Conservation (phyloP, 2,797 vertebrate genomes). For the Enteromius radiatus region DNA sequence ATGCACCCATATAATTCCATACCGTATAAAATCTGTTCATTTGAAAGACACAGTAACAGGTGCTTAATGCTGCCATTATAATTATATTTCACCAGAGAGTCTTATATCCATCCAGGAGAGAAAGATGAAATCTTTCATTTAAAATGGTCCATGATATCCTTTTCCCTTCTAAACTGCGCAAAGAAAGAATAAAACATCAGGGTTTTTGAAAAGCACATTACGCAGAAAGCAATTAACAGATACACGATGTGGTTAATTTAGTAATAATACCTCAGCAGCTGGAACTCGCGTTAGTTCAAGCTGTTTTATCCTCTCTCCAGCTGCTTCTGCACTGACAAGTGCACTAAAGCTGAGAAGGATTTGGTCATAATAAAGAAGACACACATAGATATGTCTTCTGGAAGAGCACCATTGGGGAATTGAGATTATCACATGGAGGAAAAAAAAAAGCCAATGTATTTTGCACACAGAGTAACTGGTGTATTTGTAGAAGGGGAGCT, state of each 20-base stretch:
- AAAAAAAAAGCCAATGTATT: constrained; percentile 66
- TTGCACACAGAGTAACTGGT: constrained; percentile 56
- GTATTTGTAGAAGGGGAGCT: constrained; percentile 63
- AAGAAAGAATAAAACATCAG: constrained; percentile 69
- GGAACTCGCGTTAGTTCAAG: constrained; percentile 72
- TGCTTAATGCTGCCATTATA: constrained; percentile 81
- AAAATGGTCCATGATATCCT: constrained; percentile 77
- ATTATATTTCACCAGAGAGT: constrained; percentile 82
- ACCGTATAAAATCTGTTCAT: constrained; percentile 63
- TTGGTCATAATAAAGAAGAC: constrained; percentile 79
- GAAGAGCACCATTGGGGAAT: constrained; percentile 66
- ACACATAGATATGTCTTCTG: constrained; percentile 76
- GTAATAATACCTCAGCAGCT: constrained; percentile 83
- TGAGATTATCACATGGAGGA: constrained; percentile 75
- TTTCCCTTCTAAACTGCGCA: constrained; percentile 73
- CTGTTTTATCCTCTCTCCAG: constrained; percentile 81
- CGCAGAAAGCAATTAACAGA: constrained; percentile 84
- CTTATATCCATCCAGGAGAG: constrained; percentile 80
- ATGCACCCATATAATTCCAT: constrained; percentile 61
- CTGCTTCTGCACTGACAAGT: constrained; percentile 78
- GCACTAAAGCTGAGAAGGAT: constrained; percentile 78
- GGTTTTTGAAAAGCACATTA: constrained; percentile 83
- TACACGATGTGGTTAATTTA: constrained; percentile 82
- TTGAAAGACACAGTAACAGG: constrained; percentile 74
- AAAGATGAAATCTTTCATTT: constrained; percentile 62